Base-by-base conservation (phyloP, 2,797 vertebrate genomes). In the Muscicapa comitata region DNA sequence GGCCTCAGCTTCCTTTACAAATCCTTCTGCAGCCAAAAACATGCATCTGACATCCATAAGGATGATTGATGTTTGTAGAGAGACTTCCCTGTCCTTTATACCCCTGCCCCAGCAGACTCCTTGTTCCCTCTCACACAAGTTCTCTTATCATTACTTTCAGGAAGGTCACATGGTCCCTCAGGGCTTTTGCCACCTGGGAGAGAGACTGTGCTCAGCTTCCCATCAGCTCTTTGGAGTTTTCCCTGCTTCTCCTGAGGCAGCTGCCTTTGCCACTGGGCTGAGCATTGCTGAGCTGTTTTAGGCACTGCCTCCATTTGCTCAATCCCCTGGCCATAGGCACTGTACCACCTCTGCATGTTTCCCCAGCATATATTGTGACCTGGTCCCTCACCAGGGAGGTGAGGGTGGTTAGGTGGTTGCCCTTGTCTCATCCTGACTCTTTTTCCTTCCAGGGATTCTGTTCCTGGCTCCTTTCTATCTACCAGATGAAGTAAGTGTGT, bases 401-500 rank as follows among this genome's bases (percentile, higher is more conserved):
- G 74, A 8, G 13, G 5, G 9, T 75, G 40, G 37, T 82, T 40
- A 33, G 4, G 8, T 75, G 43, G n/a, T 82, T 42, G 37, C 42
- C 73, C 10, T 18, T 2, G 16, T 17, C 80, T 91, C 72, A 87
- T 96, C 45, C 89, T 65, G 85, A 88, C 94, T 90, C 28, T 89
- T 62, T 89, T 90, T 13, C 50, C 93, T 98, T 97, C 63, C 97
- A 99, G 99, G 99, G 99, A 89, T 99, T 99, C 98, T 99, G 99
- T 96, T 99, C 99, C 70, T 99, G 99, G 99, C 98, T 99, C 66
- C 97, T 98, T 95, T 99, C 99, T 73, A 99, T 99, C 97, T 98
- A 99, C 98, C 98, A 99, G 95, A 99, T 99, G 99, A 99, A 99
- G 99, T 99, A 98, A 99, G 99, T 99, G 91, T 88, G 86, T 62